Percentiles rank a stretch among this genome's conserved stretches.
These are phyloP conservation scores for Calidris pugnax DNA, from an alignment of 2,113 vertebrate genomes.

Conservation along the genomic window DNA sequence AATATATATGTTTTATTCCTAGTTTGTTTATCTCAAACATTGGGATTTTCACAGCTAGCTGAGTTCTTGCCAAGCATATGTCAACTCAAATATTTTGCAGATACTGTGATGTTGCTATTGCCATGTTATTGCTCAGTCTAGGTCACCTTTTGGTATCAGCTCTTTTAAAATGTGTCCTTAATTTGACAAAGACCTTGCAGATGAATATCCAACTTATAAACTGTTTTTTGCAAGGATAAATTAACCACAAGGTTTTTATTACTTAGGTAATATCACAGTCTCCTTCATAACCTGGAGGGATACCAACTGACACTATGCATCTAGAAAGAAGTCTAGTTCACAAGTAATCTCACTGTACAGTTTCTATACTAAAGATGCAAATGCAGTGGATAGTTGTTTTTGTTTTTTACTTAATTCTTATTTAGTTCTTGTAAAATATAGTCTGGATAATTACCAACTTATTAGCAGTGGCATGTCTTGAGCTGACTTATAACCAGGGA, in stretches of 20 bases:
- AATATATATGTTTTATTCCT: neutral
- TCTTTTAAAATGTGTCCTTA: neutral
- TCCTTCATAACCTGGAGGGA: neutral
- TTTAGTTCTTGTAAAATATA: neutral
- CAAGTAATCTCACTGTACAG: neutral
- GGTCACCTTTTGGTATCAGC: neutral
- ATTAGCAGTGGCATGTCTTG: neutral
- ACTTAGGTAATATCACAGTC: neutral
- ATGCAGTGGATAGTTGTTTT: neutral
- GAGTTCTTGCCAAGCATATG: neutral
- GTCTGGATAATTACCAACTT: neutral
- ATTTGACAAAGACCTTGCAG: neutral
- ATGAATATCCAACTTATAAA: neutral
- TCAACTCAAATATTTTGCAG: neutral
- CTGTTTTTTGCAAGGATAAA: neutral
- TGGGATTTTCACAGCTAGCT: neutral
- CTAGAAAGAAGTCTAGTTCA: neutral
- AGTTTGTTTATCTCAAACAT: neutral
- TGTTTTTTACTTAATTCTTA: neutral
- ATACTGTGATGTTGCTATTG: neutral
- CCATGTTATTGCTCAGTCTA: neutral
- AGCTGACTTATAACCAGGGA: neutral
- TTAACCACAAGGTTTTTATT: neutral
- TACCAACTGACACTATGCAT: neutral
- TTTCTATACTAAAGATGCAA: neutral